These are phyloP conservation scores for Neodiprion pinetum DNA, from an alignment of 1,140 invertebrate species.

Conservation along the genomic window DNA sequence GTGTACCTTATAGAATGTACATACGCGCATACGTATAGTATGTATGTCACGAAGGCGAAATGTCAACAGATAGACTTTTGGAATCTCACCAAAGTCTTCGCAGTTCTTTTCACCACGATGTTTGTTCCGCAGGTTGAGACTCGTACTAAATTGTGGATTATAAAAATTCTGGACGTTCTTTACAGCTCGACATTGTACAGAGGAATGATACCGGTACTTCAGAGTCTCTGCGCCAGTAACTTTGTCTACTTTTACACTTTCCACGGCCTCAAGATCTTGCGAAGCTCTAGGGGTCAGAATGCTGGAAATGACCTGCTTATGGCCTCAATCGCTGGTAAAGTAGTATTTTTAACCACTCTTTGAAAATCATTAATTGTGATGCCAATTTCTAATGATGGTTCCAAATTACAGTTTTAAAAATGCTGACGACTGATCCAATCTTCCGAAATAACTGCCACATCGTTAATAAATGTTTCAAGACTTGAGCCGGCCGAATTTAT, in stretches of 20 bases:
- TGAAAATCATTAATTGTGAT: conserved; percentile 5
- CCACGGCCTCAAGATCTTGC: conserved; percentile 78
- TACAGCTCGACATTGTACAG: conserved; percentile 75
- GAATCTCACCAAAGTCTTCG: no score
- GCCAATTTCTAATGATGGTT: conserved; percentile 11
- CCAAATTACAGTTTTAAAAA: not conserved
- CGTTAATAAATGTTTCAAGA: no score
- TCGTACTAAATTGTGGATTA: not conserved
- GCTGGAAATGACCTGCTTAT: conserved; percentile 79
- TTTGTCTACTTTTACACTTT: conserved; percentile 95
- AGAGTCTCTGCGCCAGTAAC: conserved; percentile 85
- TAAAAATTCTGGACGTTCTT: conserved; percentile 34
- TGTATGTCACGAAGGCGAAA: no score
- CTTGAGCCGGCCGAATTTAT: no score
- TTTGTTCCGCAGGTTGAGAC: not conserved
- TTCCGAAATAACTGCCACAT: no score
- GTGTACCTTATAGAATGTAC: no score
- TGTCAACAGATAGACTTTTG: not conserved
- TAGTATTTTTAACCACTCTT: conserved; percentile 12
- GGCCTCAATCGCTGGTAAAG: conserved; percentile 77
- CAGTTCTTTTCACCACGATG: no score
- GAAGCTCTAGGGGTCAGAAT: conserved; percentile 60
- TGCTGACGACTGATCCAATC: no score
- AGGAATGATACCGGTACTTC: conserved; percentile 82
- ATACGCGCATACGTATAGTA: no score